Conservation (phyloP, 2,888 invertebrate species). For the Sesamia inferens region DNA sequence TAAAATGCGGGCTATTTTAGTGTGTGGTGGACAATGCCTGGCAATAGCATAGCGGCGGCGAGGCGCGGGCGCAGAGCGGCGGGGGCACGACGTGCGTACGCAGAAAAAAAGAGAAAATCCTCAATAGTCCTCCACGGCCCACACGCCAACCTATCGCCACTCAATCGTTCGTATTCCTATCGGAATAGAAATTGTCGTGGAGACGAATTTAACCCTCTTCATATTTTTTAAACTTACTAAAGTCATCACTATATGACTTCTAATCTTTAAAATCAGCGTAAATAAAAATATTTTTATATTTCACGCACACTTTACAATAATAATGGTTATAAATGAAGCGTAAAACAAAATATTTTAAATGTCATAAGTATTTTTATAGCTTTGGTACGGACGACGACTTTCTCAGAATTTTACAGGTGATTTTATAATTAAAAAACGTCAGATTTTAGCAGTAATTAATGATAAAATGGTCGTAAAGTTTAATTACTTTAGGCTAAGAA, state of each 20-base stretch:
- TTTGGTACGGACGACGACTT: constrained; percentile 12
- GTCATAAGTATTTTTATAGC: constrained; percentile 41
- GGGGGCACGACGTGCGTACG: constrained; percentile 73
- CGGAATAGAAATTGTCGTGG: constrained; percentile 69
- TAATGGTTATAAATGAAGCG: constrained; percentile 38
- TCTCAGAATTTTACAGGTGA: constrained; percentile 33
- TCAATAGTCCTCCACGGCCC: constrained; percentile 88
- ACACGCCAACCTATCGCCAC: constrained; percentile 88
- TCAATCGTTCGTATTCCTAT: constrained; percentile 85
- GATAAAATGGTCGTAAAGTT: constrained; percentile 52
- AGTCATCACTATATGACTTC: constrained; percentile 14
- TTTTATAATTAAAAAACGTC: constrained; percentile 30
- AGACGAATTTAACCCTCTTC: constrained; percentile 60
- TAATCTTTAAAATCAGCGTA: constrained; percentile 40
- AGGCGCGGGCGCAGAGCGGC: constrained; percentile 54
- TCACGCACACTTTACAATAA: constrained; percentile 35
- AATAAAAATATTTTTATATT: constrained; percentile 43
- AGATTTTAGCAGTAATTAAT: constrained; percentile 45
- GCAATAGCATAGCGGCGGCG: constrained; percentile 45
- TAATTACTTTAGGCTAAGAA: constrained; percentile 36
- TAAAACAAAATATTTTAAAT: constrained; percentile 31
- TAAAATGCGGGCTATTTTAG: constrained; percentile 84
- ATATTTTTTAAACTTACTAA: constrained; percentile 14
- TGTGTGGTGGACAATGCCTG: constrained; percentile 79
- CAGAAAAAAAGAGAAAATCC: constrained; percentile 82